A percentile compares a stretch with the other conserved stretches of the same genome.
Conservation (phyloP, 2,113 vertebrate species). For the Chitala chitala region DNA sequence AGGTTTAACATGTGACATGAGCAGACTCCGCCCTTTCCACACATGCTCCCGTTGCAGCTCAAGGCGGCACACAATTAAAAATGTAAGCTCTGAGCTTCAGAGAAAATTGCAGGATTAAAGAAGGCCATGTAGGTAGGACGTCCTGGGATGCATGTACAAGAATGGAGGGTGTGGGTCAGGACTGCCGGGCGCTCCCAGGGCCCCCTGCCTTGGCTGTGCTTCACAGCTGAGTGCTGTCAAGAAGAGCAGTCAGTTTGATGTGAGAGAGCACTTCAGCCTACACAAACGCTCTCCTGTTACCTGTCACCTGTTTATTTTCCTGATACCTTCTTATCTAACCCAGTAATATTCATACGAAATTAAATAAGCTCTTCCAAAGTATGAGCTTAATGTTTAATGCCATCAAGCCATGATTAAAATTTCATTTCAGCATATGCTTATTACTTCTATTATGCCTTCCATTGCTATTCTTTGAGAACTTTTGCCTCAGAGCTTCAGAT, state of each 20-base stretch:
- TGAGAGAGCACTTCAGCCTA: constrained; percentile 27
- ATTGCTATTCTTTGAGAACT: constrained; percentile 10
- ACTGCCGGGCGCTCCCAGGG: constrained; percentile 34
- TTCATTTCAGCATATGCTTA: constrained; percentile 36
- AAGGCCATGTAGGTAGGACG: constrained; percentile 50
- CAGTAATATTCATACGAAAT: constrained; percentile 17
- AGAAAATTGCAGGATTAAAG: constrained; percentile 57
- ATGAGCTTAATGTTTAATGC: constrained; percentile 33
- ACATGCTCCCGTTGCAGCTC: constrained; percentile 19
- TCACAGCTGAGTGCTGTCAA: too few relatives aligned
- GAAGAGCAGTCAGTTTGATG: constrained; percentile 40
- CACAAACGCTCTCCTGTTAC: constrained; percentile 19
- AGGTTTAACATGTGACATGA: constrained; percentile 38
- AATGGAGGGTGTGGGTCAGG: constrained; percentile 43
- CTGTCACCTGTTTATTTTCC: constrained; percentile 20
- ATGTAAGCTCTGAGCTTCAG: constrained; percentile 57
- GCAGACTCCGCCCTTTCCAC: constrained; percentile 16
- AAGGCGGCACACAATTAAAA: constrained; percentile 59
- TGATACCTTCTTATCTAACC: constrained; percentile 22
- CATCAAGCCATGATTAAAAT: constrained; percentile 40
- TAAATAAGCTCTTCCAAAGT: constrained; percentile 29
- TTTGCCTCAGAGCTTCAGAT: constrained; percentile 28
- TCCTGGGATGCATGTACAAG: constrained; percentile 48
- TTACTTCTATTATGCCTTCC: constrained; percentile 30
- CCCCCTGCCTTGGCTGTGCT: too few relatives aligned